Evolutionary conservation across 2,888 invertebrate genomes (phyloP).

Genomic region (Pseudeuparius sepicola): DNA sequence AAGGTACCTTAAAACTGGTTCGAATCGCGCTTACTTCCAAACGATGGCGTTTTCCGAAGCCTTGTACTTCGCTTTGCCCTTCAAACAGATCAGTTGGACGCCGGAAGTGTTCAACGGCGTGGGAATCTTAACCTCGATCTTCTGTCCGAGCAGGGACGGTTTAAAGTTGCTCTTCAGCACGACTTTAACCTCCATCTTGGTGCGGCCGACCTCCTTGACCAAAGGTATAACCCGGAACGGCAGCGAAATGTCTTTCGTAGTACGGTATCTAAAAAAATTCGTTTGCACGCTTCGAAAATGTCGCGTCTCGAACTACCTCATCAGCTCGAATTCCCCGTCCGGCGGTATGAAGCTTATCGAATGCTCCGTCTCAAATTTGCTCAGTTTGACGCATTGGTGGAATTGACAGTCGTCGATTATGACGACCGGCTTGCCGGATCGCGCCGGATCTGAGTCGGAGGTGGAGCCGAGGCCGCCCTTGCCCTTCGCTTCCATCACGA

Average conservation of each 20-base stretch:
- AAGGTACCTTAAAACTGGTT: background rate
- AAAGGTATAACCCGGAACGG: slow-evolving; percentile 99
- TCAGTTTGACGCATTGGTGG: slow-evolving; percentile 98
- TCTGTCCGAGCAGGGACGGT: slow-evolving; percentile 93
- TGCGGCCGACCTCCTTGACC: slow-evolving; percentile 95
- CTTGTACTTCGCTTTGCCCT: slow-evolving; percentile 99
- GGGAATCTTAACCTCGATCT: slow-evolving; percentile 98
- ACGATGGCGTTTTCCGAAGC: slow-evolving; percentile 98
- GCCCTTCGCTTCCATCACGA: slow-evolving; percentile 93
- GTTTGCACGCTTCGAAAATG: too few species aligned
- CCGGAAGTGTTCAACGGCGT: slow-evolving; percentile 98
- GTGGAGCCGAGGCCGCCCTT: slow-evolving; percentile 61
- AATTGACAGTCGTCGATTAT: slow-evolving; percentile 99
- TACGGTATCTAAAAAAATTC: slow-evolving; percentile 69
- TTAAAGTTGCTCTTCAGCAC: slow-evolving; percentile 99
- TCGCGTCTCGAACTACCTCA: slow-evolving; percentile 70
- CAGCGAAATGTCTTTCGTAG: slow-evolving; percentile 98
- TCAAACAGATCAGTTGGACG: slow-evolving; percentile 96
- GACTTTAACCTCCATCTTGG: slow-evolving; percentile 99
- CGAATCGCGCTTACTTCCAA: slow-evolving; percentile 63
- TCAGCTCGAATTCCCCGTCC: slow-evolving; percentile 98
- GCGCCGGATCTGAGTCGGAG: slow-evolving; percentile 60
- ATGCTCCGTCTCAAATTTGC: slow-evolving; percentile 99
- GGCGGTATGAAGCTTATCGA: slow-evolving; percentile 99
- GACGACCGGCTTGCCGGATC: slow-evolving; percentile 96